These are phyloP conservation scores for Ardeotis arabs DNA, from an alignment of 2,113 vertebrate species.

Conservation along the genomic window DNA sequence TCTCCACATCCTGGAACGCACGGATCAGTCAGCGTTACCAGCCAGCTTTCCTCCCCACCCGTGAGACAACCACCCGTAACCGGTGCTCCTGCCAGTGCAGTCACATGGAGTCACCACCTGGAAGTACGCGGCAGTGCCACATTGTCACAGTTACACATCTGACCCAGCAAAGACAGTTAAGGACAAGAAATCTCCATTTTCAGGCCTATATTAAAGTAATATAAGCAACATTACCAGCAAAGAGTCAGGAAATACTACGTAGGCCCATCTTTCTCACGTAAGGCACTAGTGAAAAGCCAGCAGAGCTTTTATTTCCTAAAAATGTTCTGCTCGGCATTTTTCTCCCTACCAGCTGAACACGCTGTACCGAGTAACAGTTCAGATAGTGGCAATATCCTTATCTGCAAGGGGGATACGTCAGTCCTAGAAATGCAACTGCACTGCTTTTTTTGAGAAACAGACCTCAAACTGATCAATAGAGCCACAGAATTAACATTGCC, in stretches of 20 bases:
- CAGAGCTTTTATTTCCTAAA: neutral
- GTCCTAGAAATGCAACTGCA: neutral
- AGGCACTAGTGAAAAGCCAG: neutral
- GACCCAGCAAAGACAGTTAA: neutral
- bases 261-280: neutral
- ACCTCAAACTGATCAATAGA: neutral
- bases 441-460: neutral
- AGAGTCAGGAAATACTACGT: neutral
- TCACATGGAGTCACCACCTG: accelerated
- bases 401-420: neutral
- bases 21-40: neutral
- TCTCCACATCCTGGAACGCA: conserved; percentile 89
- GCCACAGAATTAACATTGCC: neutral
- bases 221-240: neutral
- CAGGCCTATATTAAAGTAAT: neutral
- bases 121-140: accelerated
- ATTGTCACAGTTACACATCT: neutral
- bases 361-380: accelerated
- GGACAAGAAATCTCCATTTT: accelerated
- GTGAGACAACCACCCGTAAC: accelerated
- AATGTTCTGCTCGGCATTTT: neutral
- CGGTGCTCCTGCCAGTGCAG: neutral
- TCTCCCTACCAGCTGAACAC: neutral
- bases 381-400: neutral
- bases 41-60: neutral